Base-by-base conservation (phyloP, 2,113 vertebrate genomes). In the Phainopepla nitens region DNA sequence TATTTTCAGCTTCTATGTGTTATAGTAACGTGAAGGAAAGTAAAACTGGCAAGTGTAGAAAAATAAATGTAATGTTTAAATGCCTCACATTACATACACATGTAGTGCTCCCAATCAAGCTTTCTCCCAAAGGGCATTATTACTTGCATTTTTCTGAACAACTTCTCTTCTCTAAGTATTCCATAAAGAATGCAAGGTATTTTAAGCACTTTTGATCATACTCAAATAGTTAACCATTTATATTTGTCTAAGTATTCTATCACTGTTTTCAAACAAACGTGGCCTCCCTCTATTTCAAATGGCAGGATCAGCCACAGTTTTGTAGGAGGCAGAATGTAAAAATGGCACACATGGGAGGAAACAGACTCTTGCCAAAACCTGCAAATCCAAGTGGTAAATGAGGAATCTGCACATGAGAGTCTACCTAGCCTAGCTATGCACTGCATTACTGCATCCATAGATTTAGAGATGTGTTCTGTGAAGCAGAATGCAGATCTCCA, bases 391-490 rank as follows among this genome's bases (percentile, higher is more conserved):
- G 31, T 42, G 23, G 9, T 15, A 82, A 88, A 58, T 7, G 18
- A 45, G 39, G 29, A 66, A 75, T 24, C 5, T 54, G 31, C 35
- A 6, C 42, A 12, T 5, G 11, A 33, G 14, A 71, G 24, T 31
- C 65, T 27, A 66, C 12, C 8, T n/a, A 29, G 36, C n/a, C 14
- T 22, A 62, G 8, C 16, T 64, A 29, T 9, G n/a, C 35, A 15
- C 23, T 27, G 39, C 35, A 56, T 68, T 44, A 79, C 16, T 57
- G 22, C 22, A 76, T 19, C n/a, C 0, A 0, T 24, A 20, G 53
- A 45, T 7, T 10, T 4, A 21, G 24, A 83, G 17, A 44, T 29
- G 27, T 6, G 33, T 33, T 45, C 53, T 47, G 7, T 47, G 36
- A 79, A 35, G 24, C 12, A 82, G 65, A 71, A 87, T 10, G 27